A percentile compares a stretch with the other conserved stretches of the same genome.
These are phyloP conservation scores for Chaetodon auriga DNA, from an alignment of 2,113 vertebrate species.

Conservation along the genomic window DNA sequence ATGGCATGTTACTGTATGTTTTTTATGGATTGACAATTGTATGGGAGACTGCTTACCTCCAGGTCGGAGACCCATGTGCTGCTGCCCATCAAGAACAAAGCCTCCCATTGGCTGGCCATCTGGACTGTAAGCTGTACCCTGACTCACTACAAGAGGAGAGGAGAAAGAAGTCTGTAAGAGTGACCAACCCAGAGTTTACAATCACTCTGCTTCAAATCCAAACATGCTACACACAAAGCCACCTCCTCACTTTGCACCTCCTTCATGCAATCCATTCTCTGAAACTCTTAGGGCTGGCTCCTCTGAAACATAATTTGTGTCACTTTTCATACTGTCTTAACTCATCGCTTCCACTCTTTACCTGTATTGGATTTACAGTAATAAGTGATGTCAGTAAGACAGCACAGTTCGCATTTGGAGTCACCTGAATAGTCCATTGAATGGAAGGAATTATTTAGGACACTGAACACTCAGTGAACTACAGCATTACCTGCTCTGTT, in stretches of 20 bases:
- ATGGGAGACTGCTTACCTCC: conserved; percentile 87
- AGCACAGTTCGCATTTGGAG: not conserved
- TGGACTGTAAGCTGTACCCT: conserved; percentile 96
- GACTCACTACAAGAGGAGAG: conserved; percentile 90
- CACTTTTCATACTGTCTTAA: not conserved
- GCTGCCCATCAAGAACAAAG: conserved; percentile 97
- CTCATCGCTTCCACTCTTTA: not conserved
- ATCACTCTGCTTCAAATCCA: not conserved
- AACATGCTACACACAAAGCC: not conserved
- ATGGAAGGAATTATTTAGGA: not conserved
- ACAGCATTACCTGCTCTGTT: conserved; percentile 94
- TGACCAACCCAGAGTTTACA: not conserved
- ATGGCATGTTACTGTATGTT: too few species aligned
- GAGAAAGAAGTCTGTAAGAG: not conserved
- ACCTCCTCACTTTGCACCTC: too few species aligned
- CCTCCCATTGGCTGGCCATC: conserved; percentile 98
- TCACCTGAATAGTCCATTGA: not conserved
- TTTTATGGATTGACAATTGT: not conserved
- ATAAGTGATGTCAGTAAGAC: not conserved
- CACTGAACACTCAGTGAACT: not conserved
- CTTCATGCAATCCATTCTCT: not conserved
- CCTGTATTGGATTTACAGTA: not conserved
- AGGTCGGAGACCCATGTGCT: conserved; percentile 98
- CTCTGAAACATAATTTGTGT: not conserved
- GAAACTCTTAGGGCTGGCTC: not conserved